Evolutionary conservation across 2,797 vertebrate genomes (phyloP).

Genomic region (Helicolenus hilgendorfi): DNA sequence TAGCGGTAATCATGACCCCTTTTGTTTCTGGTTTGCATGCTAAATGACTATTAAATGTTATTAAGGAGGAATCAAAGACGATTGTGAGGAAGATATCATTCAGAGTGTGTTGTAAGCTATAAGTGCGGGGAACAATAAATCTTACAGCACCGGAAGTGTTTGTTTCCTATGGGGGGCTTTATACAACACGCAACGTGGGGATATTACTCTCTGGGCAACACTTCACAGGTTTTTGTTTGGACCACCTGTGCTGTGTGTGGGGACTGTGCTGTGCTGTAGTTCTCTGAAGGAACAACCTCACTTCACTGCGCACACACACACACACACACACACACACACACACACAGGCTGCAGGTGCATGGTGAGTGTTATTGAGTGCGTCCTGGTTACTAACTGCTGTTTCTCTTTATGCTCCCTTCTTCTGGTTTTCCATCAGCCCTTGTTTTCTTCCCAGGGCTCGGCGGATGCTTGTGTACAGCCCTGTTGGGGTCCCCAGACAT

Average conservation of each 20-base stretch:
- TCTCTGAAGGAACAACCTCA: conserved; percentile 73
- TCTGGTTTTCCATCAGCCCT: conserved; percentile 85
- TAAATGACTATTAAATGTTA: conserved; percentile 31
- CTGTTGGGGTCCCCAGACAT: conserved; percentile 89
- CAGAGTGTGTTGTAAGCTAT: conserved; percentile 76
- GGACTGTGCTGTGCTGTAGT: conserved; percentile 75
- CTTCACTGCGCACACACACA: conserved; percentile 37
- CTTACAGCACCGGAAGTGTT: conserved; percentile 86
- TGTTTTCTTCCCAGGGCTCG: conserved; percentile 90
- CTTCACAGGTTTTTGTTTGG: conserved; percentile 86
- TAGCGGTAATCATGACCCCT: conserved; percentile 29
- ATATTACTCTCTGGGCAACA: conserved; percentile 86
- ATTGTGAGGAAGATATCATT: conserved; percentile 84
- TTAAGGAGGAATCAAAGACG: conserved; percentile 58
- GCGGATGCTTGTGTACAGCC: conserved; percentile 88
- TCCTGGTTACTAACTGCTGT: conserved; percentile 86
- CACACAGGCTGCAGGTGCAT: conserved; percentile 88
- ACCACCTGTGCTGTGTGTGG: conserved; percentile 89
- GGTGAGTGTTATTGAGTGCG: conserved; percentile 87
- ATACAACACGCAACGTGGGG: conserved; percentile 81
- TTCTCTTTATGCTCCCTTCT: conserved; percentile 82
- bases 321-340: conserved; percentile 54
- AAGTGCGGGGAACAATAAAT: conserved; percentile 85
- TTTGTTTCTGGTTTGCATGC: conserved; percentile 44
- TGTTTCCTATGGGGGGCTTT: conserved; percentile 88